A percentile compares a stretch with the other conserved stretches of the same genome.
Conservation (phyloP, 1,140 invertebrate species). For the Arctopsyche grandis region DNA sequence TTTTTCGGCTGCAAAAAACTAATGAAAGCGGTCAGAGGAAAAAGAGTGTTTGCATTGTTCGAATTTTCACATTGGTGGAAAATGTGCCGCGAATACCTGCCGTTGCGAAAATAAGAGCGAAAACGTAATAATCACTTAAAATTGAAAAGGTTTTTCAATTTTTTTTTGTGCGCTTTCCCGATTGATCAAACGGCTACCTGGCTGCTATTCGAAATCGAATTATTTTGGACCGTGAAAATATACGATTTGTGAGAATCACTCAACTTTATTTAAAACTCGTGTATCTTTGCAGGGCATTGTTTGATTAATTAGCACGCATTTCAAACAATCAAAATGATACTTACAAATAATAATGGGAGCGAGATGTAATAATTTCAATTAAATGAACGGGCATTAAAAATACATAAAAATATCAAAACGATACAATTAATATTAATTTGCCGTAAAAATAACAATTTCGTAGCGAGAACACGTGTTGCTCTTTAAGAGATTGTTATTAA, state of each 20-base stretch:
- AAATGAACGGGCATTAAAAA: too few species aligned
- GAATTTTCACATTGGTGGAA: not conserved
- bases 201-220: too few species aligned
- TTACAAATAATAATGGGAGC: too few species aligned
- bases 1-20: not conserved
- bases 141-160: not conserved
- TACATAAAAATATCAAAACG: too few species aligned
- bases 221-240: too few species aligned
- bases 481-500: constrained; percentile 9
- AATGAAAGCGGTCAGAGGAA: not conserved
- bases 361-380: too few species aligned
- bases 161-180: not conserved
- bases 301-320: not conserved
- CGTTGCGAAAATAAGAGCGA: not conserved
- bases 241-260: too few species aligned
- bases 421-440: too few species aligned
- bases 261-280: not conserved
- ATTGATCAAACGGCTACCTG: not conserved
- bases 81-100: constrained; percentile 20
- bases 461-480: constrained; percentile 12
- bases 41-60: constrained; percentile 24
- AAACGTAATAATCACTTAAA: constrained; percentile 10
- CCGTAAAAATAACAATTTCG: too few species aligned
- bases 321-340: too few species aligned
- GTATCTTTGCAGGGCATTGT: not conserved